These are phyloP conservation scores for Chlorocebus sabaeus DNA, from an alignment of 2,113 vertebrate species.

Conservation along the genomic window DNA sequence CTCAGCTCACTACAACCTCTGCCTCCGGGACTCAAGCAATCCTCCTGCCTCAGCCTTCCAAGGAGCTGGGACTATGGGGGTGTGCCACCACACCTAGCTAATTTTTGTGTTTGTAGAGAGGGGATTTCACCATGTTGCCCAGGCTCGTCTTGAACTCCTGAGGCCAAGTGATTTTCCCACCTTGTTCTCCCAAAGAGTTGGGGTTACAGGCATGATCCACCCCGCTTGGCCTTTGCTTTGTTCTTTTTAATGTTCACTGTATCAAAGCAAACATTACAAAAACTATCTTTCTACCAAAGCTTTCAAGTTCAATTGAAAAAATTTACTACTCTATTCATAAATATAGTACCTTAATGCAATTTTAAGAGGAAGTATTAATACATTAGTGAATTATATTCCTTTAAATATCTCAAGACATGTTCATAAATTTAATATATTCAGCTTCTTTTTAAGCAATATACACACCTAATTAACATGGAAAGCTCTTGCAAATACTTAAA, in stretches of 20 bases:
- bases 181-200: too few species aligned
- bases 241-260: neutral
- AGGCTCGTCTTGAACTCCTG: too few species aligned
- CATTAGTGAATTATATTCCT: constrained; percentile 25
- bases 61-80: too few species aligned
- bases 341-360: neutral
- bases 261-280: neutral
- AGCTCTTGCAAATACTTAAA: neutral
- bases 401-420: constrained; percentile 44
- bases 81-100: too few species aligned
- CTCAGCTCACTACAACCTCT: too few species aligned
- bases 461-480: neutral
- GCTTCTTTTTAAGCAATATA: neutral
- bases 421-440: constrained; percentile 4
- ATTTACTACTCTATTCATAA: neutral
- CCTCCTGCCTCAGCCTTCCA: too few species aligned
- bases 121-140: too few species aligned
- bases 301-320: neutral
- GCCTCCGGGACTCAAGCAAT: too few species aligned
- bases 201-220: too few species aligned
- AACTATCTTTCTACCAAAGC: neutral
- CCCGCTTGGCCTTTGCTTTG: too few species aligned
- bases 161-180: too few species aligned
- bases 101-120: too few species aligned
- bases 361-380: constrained; percentile 46